Evolutionary conservation across 2,888 invertebrate species (phyloP), one percentile per base, ranked within the genome.

Genomic region (Dione juno): DNA sequence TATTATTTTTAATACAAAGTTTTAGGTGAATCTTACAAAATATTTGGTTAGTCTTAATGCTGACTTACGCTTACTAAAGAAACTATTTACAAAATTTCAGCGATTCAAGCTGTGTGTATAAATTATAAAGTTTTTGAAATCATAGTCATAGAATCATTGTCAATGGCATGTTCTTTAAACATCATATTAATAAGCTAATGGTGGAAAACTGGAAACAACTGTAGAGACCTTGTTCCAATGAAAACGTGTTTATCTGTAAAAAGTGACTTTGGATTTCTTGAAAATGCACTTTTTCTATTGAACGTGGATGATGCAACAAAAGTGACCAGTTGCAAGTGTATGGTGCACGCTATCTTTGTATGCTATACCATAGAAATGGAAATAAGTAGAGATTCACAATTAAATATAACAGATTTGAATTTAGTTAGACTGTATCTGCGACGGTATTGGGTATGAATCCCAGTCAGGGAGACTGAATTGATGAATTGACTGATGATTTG

Each of bases 241-340:
- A 41, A 19, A 21, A 59, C 40, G 16, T 59, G 58, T 28, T 40
- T 68, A 40, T 19, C 1, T 21, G 61, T 40, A 72, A 69, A 67
- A 66, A 71, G 54, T 35, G 45, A 40, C 43, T 66, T 61, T 66
- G 48, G 41, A 53, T 40, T 35, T 64, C 21, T 65, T 58, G n/a
- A 64, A 69, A 69, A 54, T 45, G 19, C 16, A 13, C 14, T 65
- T 71, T 74, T 69, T 52, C 35, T 59, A 21, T 41, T 19, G 21
- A 16, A 41, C 10, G 14, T 16, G 69, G 64, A 66, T 71, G 71
- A 74, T 61, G 73, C 71, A 71, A 71, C 37, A 67, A 48, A 14
- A n/a, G 16, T 2, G 50, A 11, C 53, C 21, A 53, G 45, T 73
- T 73, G 69, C 71, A 63, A 41, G 21, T 40, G 37, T 57, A 54